Evolutionary conservation across 2,888 invertebrate species (phyloP).

Genomic region (Tridacna gigas): DNA sequence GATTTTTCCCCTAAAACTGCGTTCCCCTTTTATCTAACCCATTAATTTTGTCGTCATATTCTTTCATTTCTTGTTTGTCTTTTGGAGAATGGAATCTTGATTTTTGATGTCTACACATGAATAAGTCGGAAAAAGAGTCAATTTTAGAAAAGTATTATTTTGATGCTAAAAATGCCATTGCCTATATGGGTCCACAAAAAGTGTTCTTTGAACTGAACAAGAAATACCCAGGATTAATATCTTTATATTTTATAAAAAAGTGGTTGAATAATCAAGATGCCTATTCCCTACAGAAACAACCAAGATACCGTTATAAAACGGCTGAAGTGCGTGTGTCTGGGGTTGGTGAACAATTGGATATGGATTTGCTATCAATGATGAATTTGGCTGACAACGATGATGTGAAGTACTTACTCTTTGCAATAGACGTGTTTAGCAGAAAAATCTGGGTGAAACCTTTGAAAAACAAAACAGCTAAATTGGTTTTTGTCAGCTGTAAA

Average conservation of each 20-base stretch:
- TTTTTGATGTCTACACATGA: too few species aligned
- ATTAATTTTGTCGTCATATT: too few species aligned
- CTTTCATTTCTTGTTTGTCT: too few species aligned
- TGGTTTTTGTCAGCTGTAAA: constrained; percentile 34
- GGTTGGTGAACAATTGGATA: constrained; percentile 45
- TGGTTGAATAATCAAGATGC: constrained; percentile 53
- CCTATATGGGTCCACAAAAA: constrained; percentile 39
- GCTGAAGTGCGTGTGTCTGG: constrained; percentile 39
- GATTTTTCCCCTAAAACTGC: too few species aligned
- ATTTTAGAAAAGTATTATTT: constrained; percentile 45
- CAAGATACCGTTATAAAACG: constrained; percentile 43
- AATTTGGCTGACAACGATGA: constrained; percentile 41
- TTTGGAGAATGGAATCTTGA: too few species aligned
- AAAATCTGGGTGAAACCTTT: constrained; percentile 48
- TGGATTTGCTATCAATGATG: constrained; percentile 42
- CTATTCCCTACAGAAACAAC: constrained; percentile 41
- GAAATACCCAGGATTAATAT: constrained; percentile 40
- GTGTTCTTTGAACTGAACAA: constrained; percentile 22
- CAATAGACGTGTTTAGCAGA: constrained; percentile 43
- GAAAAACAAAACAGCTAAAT: constrained; percentile 34
- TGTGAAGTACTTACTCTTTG: constrained; percentile 30
- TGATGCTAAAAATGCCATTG: constrained; percentile 25
- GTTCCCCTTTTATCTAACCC: too few species aligned
- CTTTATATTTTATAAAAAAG: background rate
- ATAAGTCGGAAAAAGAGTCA: too few species aligned